Evolutionary conservation across 2,888 invertebrate genomes (phyloP).

Genomic region (Drosophila ezoana): DNA sequence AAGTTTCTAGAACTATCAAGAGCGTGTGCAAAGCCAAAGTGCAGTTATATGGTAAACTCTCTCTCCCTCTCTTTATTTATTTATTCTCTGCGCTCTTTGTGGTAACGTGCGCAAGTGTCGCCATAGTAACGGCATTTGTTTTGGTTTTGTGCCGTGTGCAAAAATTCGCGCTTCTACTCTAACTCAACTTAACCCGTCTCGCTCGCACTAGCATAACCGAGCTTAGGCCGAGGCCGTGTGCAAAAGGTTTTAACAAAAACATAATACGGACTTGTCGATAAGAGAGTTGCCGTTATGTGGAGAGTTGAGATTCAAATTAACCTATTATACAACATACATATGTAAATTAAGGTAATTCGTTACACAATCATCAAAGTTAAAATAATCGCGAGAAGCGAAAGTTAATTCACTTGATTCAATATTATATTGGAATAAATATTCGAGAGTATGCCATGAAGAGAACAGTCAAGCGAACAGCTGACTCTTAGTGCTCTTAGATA

Average conservation of each 20-base stretch:
- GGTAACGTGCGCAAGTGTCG: conserved; percentile 66
- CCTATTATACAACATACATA: conserved; percentile 34
- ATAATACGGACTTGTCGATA: not conserved
- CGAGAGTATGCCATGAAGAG: conserved; percentile 18
- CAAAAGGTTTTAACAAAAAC: conserved; percentile 47
- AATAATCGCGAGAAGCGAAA: conserved; percentile 3
- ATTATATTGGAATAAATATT: conserved; percentile 27
- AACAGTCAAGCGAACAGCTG: conserved; percentile 30
- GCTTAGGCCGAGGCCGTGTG: conserved; percentile 56
- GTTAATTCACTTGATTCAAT: conserved; percentile 29
- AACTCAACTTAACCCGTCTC: conserved; percentile 14
- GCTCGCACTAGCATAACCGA: conserved; percentile 25
- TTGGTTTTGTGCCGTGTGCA: conserved; percentile 70
- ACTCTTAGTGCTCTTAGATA: conserved; percentile 35
- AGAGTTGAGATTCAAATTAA: conserved; percentile 30
- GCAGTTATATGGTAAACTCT: conserved; percentile 35
- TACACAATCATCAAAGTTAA: conserved; percentile 28
- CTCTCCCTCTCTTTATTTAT: conserved; percentile 6
- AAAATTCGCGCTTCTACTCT: conserved; percentile 35
- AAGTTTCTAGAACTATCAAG: conserved; percentile 30
- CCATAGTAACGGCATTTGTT: conserved; percentile 75
- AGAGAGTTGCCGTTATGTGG: conserved; percentile 9
- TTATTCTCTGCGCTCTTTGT: conserved; percentile 26
- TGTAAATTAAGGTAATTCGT: conserved; percentile 25
- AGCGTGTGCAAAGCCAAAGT: conserved; percentile 51